phyloP scores from a whole-genome alignment of 1,140 invertebrate genomes.

The Cydia pomonella region DNA sequence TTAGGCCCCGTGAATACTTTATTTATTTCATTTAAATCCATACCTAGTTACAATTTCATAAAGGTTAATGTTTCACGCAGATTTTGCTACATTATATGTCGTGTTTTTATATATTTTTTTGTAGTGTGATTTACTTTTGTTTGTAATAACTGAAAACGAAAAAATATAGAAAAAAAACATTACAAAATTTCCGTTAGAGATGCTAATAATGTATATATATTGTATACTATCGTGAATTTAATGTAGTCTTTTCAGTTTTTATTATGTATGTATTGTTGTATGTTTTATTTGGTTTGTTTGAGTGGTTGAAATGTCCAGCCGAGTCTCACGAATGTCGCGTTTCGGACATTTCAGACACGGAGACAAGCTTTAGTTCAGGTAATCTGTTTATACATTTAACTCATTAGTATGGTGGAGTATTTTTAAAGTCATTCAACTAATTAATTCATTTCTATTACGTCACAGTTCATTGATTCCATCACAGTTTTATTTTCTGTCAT shows the following conservation, averaged over 20 bases:
- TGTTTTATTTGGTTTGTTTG: constrained; percentile 47
- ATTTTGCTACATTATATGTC: constrained; percentile 70
- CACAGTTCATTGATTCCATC: constrained; percentile 61
- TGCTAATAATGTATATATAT: constrained; percentile 67
- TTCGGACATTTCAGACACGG: constrained; percentile 48
- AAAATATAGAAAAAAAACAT: constrained; percentile 64
- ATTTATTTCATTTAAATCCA: constrained; percentile 71
- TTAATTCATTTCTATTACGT: constrained; percentile 59
- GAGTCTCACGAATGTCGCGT: background rate
- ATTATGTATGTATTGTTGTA: constrained; percentile 57
- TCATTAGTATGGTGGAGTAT: constrained; percentile 65
- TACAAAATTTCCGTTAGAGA: constrained; percentile 59
- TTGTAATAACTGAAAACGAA: constrained; percentile 74
- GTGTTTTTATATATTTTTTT: constrained; percentile 75
- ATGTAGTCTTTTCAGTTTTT: constrained; percentile 64
- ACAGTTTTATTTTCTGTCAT: constrained; percentile 65
- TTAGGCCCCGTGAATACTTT: constrained; percentile 47
- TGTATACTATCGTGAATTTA: constrained; percentile 70
- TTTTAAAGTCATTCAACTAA: constrained; percentile 71
- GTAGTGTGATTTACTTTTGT: constrained; percentile 77
- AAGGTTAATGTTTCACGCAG: constrained; percentile 56
- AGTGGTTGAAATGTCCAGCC: constrained; percentile 44
- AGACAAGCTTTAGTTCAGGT: constrained; percentile 38
- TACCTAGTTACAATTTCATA: constrained; percentile 67
- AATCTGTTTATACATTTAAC: constrained; percentile 47